These are phyloP conservation scores for Panopea generosa DNA, from an alignment of 2,888 invertebrate species.

Conservation along the genomic window DNA sequence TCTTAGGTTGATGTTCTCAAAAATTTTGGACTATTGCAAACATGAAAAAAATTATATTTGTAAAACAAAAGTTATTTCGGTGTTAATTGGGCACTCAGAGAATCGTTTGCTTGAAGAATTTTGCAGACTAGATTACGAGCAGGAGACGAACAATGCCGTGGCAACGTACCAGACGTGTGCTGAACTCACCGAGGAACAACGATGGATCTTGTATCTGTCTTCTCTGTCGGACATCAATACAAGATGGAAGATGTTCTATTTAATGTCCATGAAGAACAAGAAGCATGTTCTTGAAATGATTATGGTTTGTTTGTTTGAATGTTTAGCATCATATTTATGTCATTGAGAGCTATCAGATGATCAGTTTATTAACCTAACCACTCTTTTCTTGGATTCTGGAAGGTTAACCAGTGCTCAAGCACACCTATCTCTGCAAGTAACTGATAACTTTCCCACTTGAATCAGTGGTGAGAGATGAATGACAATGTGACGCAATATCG, in stretches of 20 bases:
- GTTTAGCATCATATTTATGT: too few species aligned
- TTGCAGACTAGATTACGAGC: slow-evolving; percentile 68
- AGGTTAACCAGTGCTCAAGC: too few species aligned
- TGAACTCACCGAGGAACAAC: slow-evolving; percentile 69
- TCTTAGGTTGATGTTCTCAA: slow-evolving; percentile 70
- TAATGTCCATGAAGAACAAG: slow-evolving; percentile 70
- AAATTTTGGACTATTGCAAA: slow-evolving; percentile 66
- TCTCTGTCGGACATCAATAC: slow-evolving; percentile 59
- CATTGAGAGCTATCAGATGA: too few species aligned
- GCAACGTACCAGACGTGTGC: slow-evolving; percentile 53
- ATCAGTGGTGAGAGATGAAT: too few species aligned
- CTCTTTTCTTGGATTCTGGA: too few species aligned
- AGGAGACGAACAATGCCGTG: slow-evolving; percentile 59
- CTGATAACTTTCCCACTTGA: too few species aligned
- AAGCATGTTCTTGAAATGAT: slow-evolving; percentile 77
- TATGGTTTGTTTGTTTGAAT: slow-evolving; percentile 79
- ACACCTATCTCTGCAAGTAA: too few species aligned
- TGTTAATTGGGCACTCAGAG: slow-evolving; percentile 69
- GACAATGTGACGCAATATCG: too few species aligned
- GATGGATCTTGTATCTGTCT: slow-evolving; percentile 66
- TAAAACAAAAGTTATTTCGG: slow-evolving; percentile 69
- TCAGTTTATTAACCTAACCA: too few species aligned
- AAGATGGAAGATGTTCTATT: slow-evolving; percentile 74
- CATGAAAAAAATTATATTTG: slow-evolving; percentile 48
- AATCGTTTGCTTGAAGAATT: slow-evolving; percentile 75